Evolutionary conservation across 2,797 vertebrate species (phyloP).

Genomic region (Enteromius thamalakanensis): DNA sequence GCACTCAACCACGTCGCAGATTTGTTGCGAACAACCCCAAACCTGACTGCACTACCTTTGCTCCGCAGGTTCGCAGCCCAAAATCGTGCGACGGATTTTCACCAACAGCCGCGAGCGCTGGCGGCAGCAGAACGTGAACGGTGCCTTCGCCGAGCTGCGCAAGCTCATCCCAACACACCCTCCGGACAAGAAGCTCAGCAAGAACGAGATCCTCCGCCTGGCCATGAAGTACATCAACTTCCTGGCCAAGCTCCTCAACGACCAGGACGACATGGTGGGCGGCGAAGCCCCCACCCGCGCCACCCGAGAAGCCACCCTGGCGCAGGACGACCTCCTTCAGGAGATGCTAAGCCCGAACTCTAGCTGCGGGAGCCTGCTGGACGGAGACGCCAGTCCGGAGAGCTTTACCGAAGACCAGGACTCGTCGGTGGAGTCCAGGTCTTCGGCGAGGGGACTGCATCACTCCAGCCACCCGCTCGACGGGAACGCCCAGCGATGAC

Average conservation of each 20-base stretch:
- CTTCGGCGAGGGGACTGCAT: slow-evolving; percentile 74
- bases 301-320: slow-evolving; percentile 65
- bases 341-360: slow-evolving; percentile 84
- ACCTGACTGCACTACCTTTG: not conserved
- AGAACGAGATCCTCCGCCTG: slow-evolving; percentile 90
- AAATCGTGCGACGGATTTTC: slow-evolving; percentile 82
- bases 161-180: slow-evolving; percentile 90
- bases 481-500: slow-evolving; percentile 81
- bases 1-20: slow-evolving; percentile 42
- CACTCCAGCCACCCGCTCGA: slow-evolving; percentile 77
- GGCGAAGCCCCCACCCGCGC: slow-evolving; percentile 58
- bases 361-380: slow-evolving; percentile 84
- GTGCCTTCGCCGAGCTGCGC: slow-evolving; percentile 88
- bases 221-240: slow-evolving; percentile 94
- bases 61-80: slow-evolving; percentile 80
- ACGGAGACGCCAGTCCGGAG: slow-evolving; percentile 82
- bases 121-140: slow-evolving; percentile 92
- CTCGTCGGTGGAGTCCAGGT: slow-evolving; percentile 75
- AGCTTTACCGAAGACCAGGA: slow-evolving; percentile 86
- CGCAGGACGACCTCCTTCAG: slow-evolving; percentile 82
- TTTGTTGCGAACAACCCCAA: slow-evolving; percentile 25
- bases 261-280: slow-evolving; percentile 84
- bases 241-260: slow-evolving; percentile 85
- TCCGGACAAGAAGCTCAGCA: slow-evolving; percentile 92
- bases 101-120: slow-evolving; percentile 90